These are phyloP conservation scores for Etheostoma spectabile DNA, from an alignment of 2,113 vertebrate species.

Conservation along the genomic window DNA sequence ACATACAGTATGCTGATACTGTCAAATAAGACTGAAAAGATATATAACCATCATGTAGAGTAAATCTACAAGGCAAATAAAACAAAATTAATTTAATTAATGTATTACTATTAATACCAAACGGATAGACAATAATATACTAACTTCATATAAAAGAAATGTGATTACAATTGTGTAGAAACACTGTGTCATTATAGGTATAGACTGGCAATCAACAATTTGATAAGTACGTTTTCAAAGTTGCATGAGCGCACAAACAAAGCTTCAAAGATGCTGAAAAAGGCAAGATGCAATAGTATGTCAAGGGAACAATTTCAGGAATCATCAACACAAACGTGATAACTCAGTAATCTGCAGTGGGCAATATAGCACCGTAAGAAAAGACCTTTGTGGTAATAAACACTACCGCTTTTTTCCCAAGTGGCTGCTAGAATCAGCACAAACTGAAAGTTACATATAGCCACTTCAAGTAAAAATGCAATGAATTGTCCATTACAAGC, in stretches of 20 bases:
- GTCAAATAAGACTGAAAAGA: background rate
- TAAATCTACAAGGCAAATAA: background rate
- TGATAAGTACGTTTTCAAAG: background rate
- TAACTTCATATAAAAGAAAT: background rate
- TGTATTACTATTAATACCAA: background rate
- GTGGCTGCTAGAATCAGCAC: too few relatives aligned
- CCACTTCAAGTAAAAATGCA: background rate
- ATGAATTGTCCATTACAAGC: background rate
- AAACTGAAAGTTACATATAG: too few relatives aligned
- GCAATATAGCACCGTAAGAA: too few relatives aligned
- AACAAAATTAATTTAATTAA: background rate
- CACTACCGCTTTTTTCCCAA: too few relatives aligned
- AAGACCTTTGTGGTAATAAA: too few relatives aligned
- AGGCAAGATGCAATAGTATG: background rate
- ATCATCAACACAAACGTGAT: background rate
- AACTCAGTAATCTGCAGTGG: too few relatives aligned
- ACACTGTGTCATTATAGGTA: background rate
- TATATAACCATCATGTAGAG: background rate
- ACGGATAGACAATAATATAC: background rate
- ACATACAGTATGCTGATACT: background rate
- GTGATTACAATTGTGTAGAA: background rate
- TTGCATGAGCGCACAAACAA: background rate
- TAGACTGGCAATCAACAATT: background rate
- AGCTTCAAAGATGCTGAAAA: background rate
- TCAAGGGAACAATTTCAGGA: background rate